These are phyloP conservation scores for Epiblema foenella DNA, from an alignment of 2,888 invertebrate species.

Conservation along the genomic window DNA sequence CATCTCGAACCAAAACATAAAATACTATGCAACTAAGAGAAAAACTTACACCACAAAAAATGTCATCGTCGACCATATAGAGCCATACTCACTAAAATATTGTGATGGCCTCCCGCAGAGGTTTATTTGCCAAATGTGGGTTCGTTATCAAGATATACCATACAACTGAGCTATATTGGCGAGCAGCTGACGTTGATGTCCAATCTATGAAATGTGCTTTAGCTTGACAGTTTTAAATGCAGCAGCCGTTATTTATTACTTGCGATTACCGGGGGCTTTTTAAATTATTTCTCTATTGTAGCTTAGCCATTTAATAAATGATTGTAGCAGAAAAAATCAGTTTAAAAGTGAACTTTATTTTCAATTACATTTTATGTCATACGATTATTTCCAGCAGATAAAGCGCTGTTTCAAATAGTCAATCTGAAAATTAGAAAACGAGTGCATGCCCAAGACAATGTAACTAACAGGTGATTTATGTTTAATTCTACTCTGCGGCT, in stretches of 20 bases:
- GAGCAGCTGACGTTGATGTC: conserved; percentile 75
- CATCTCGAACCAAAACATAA: not conserved
- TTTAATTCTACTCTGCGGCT: no score
- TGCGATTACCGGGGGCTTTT: conserved; percentile 57
- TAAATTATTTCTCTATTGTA: conserved; percentile 52
- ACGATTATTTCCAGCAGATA: not conserved
- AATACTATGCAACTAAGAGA: not conserved
- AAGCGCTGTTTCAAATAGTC: not conserved
- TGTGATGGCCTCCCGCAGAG: conserved; percentile 82
- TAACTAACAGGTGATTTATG: no score
- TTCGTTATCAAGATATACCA: conserved; percentile 76
- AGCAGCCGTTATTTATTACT: conserved; percentile 55
- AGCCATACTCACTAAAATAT: conserved; percentile 80
- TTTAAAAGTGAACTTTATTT: not conserved
- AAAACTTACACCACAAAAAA: conserved; percentile 52
- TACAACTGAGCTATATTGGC: conserved; percentile 44
- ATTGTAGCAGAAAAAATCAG: not conserved
- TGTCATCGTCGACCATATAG: conserved; percentile 63
- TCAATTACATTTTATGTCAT: no score
- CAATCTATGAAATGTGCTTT: conserved; percentile 63
- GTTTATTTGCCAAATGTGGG: conserved; percentile 83
- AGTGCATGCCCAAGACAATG: not conserved
- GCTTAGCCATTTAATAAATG: conserved; percentile 15
- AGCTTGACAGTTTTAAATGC: conserved; percentile 48
- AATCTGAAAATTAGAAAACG: not conserved